phyloP scores from a whole-genome alignment of 2,113 vertebrate species.

The Lophura nycthemera region DNA sequence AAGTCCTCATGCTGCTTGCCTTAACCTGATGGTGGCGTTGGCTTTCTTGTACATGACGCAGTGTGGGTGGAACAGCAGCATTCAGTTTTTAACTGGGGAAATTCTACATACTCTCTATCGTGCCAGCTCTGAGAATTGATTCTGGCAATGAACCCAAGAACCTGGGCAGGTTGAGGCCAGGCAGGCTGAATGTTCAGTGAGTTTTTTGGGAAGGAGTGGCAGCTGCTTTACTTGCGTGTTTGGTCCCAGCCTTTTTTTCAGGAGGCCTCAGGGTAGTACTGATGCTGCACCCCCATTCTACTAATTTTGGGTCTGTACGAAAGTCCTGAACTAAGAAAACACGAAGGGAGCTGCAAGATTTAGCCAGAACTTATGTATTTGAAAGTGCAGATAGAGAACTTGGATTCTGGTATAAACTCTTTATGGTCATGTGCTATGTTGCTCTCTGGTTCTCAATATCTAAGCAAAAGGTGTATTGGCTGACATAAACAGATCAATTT shows the following conservation, averaged over 20 bases:
- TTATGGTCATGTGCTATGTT: neutral
- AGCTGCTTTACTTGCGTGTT: neutral
- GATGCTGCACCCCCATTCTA: rapidly evolving
- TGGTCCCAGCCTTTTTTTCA: neutral
- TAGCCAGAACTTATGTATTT: neutral
- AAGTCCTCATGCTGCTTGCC: neutral
- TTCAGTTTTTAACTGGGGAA: neutral
- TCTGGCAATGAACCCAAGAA: neutral
- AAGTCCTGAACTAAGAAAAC: neutral
- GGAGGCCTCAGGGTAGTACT: neutral
- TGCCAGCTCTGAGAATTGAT: neutral
- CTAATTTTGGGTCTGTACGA: neutral
- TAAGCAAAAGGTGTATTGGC: neutral
- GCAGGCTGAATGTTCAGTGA: neutral
- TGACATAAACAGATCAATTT: neutral
- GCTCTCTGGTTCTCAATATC: neutral
- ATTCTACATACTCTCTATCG: neutral
- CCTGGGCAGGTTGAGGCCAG: slow-evolving; percentile 28
- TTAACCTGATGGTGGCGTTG: neutral
- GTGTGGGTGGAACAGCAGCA: neutral
- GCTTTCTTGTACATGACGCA: neutral
- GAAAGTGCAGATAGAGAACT: neutral
- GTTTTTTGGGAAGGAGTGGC: slow-evolving; percentile 6
- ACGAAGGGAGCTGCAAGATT: neutral
- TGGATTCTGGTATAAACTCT: neutral